These are phyloP conservation scores for Belgica antarctica DNA, from an alignment of 2,888 invertebrate genomes.

Conservation along the genomic window DNA sequence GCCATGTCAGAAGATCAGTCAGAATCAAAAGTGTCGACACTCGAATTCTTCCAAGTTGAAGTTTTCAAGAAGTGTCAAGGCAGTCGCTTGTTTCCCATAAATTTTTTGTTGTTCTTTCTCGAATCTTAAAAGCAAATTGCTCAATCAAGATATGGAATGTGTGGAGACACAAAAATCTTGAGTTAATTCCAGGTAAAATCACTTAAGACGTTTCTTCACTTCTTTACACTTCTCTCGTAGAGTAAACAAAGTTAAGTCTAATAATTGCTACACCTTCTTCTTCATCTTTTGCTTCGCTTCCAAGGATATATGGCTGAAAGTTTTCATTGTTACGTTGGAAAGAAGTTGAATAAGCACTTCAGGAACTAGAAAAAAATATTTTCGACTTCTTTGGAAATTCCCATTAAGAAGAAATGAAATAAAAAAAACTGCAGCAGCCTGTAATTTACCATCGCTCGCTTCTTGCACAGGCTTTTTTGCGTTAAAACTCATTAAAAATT, in stretches of 20 bases:
- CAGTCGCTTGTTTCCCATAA: not conserved
- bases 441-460: not conserved
- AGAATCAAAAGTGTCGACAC: not conserved
- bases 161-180: not conserved
- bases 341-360: slow-evolving; percentile 19
- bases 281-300: not conserved
- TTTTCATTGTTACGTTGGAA: not conserved
- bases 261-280: slow-evolving; percentile 9
- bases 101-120: not conserved
- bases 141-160: not conserved
- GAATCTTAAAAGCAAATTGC: slow-evolving; percentile 8
- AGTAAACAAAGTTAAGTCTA: not conserved
- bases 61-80: too few species aligned
- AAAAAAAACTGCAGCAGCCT: slow-evolving; percentile 19
- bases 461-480: not conserved
- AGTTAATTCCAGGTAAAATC: slow-evolving; percentile 29
- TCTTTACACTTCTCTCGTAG: too few species aligned
- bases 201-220: slow-evolving; percentile 18
- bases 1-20: not conserved
- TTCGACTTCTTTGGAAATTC: not conserved
- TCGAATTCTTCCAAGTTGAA: too few species aligned
- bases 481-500: slow-evolving; percentile 24
- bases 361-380: not conserved
- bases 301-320: not conserved
- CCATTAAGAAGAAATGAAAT: not conserved